Evolutionary conservation across 2,888 invertebrate genomes (phyloP).

Genomic region (Crossocerus cetratus): DNA sequence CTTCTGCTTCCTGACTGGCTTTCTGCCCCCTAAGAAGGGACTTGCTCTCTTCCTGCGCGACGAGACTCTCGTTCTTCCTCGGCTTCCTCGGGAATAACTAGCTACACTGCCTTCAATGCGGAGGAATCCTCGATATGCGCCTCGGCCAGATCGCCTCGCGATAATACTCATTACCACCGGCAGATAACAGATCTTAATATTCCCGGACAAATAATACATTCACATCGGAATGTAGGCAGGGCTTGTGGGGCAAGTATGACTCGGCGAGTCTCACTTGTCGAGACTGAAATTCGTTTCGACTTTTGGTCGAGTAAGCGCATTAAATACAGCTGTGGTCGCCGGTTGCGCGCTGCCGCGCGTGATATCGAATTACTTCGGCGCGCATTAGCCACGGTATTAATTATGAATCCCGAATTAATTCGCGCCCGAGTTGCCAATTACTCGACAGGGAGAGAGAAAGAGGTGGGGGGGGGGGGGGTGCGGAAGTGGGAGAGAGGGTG

Average conservation of each 20-base stretch:
- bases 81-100: not conserved
- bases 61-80: not conserved
- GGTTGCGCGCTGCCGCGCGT: constrained; percentile 22
- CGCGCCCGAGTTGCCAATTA: not conserved
- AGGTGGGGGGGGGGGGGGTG: not conserved
- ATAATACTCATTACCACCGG: too few relatives aligned
- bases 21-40: not conserved
- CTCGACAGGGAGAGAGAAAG: too few relatives aligned
- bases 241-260: too few relatives aligned
- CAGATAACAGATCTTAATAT: too few relatives aligned
- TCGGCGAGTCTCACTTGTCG: too few relatives aligned
- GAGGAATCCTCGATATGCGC: constrained; percentile 7
- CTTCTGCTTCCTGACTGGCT: constrained; percentile 8
- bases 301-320: constrained; percentile 19
- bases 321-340: constrained; percentile 6
- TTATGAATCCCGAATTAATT: constrained; percentile 45
- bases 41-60: constrained; percentile 7
- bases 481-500: not conserved
- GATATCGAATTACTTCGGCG: constrained; percentile 42
- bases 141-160: not conserved
- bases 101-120: not conserved
- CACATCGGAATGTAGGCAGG: too few relatives aligned
- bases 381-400: constrained; percentile 38
- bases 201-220: too few relatives aligned
- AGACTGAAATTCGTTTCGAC: constrained; percentile 27